Evolutionary conservation across 2,113 vertebrate genomes (phyloP).

Genomic region (Ciconia maguari): DNA sequence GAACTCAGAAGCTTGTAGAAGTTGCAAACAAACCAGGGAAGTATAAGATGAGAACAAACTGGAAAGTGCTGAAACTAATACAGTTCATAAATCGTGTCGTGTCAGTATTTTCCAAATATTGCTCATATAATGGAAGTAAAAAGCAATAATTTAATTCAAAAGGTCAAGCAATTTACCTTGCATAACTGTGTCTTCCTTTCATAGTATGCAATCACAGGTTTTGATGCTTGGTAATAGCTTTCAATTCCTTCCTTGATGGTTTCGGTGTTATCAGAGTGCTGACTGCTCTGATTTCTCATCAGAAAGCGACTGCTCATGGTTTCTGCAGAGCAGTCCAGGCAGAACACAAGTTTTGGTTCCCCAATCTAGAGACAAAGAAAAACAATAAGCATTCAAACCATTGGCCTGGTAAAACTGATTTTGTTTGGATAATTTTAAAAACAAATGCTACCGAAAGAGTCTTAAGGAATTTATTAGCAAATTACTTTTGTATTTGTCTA

Average conservation of each 20-base stretch:
- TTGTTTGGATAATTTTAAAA: background rate
- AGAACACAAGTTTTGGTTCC: conserved; percentile 82
- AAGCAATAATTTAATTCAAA: background rate
- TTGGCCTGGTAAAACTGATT: background rate
- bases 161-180: conserved; percentile 74
- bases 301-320: conserved; percentile 81
- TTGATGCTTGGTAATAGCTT: conserved; percentile 73
- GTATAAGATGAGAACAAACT: background rate
- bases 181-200: conserved; percentile 78
- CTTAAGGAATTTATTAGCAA: background rate
- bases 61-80: background rate
- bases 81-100: background rate
- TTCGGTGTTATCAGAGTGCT: background rate
- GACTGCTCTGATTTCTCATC: conserved; percentile 52
- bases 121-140: background rate
- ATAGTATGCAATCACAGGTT: conserved; percentile 79
- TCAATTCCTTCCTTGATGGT: conserved; percentile 68
- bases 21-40: background rate
- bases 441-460: background rate
- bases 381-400: background rate
- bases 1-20: background rate
- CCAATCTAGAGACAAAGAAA: conserved; percentile 76
- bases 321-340: conserved; percentile 85
- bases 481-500: background rate
- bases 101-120: background rate